Evolutionary conservation across 2,888 invertebrate genomes (phyloP), one percentile per base, ranked within the genome.

Genomic region (Clistopyga incitator): DNA sequence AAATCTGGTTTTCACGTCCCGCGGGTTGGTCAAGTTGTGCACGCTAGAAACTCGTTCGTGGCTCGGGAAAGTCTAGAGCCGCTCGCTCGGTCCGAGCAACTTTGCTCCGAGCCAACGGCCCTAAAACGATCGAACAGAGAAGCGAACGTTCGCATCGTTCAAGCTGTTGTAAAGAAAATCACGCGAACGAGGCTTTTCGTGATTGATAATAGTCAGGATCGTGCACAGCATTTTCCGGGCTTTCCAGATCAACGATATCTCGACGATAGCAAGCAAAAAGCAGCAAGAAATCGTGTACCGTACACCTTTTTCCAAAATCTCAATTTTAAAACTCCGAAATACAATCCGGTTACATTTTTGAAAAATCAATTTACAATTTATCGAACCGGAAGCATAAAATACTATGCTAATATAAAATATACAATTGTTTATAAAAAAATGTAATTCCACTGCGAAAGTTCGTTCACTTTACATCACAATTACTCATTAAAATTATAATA

Each of bases 1-100:
- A 82, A 84, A 78, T 76, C 61, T 78, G 52, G 61, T 65, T 79
- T 70, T 45, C 34, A 68, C 70, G 47, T 78, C 52, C 50, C 15
- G 20, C n/a, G 18, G 54, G 38, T 52, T 47, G 82, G 52, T 47
- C 80, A 74, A 64, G 74, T 75, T 64, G 18, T 8, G 72, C 87
- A 87, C 87, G 86, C 86, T 81, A 86, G 71, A 86, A 87, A 79
- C 83, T 86, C 83, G 84, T 86, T 86, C 78, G 61, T 74, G 56
- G 64, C 42, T 52, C 61, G 77, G 76, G 74, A 67, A 74, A 82
- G 59, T 78, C 70, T 38, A 29, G 38, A 25, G 34, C 10, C 67
- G 61, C 56, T 20, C 23, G 23, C 1, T 18, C 3, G 6, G 25
- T 25, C 6, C 50, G 18, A n/a, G 29, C 18, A 47, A 50, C 50